Base-by-base conservation (phyloP, 1,140 invertebrate species). In the Ectropis grisescens region DNA sequence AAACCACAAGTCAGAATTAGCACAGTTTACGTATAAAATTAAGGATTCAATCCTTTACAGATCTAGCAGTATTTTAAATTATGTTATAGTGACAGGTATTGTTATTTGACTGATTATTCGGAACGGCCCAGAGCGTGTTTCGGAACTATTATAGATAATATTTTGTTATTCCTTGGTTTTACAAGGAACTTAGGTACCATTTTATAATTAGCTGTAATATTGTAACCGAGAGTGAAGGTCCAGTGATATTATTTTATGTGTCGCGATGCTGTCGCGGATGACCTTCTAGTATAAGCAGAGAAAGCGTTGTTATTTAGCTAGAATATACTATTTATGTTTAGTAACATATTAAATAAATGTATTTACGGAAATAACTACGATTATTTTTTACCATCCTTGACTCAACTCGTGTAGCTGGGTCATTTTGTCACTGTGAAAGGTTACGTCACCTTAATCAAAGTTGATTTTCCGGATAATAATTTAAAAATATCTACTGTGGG, bases 31-130 rank as follows among this genome's bases (percentile, higher is more conserved):
- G 44, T 76, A 44, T 79, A 58, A 64, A 37, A 43, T 23, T 41
- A 37, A 33, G 27, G 16, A 35, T 8, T 19, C 2, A n/a, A 12
- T 35, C 13, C 11, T 22, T 40, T 34, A 33, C 32, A 41, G 37
- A 54, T 31, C 53, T 64, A 67, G 49, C 72, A 78, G 72, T 81
- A 81, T 81, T 78, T 59, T 66, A 42, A 44, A 59, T 65, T 26
- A 22, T n/a, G n/a, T 58, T 62, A 72, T 58, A 55, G 62, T 72
- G 60, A 74, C 61, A n/a, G 65, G 57, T 64, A 71, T 52, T 75
- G 71, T 75, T 67, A 54, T 68, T 69, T 51, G 76, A 81, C 76
- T 81, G 76, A 81, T 64, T 60, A 59, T 78, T 76, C 70, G 70
- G 50, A 60, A 50, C 59, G 49, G 56, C 48, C 28, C 30, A 13